Percentiles rank a stretch among this genome's conserved stretches.
Evolutionary conservation across 2,797 vertebrate genomes (phyloP).

Genomic region (Falco naumanni): DNA sequence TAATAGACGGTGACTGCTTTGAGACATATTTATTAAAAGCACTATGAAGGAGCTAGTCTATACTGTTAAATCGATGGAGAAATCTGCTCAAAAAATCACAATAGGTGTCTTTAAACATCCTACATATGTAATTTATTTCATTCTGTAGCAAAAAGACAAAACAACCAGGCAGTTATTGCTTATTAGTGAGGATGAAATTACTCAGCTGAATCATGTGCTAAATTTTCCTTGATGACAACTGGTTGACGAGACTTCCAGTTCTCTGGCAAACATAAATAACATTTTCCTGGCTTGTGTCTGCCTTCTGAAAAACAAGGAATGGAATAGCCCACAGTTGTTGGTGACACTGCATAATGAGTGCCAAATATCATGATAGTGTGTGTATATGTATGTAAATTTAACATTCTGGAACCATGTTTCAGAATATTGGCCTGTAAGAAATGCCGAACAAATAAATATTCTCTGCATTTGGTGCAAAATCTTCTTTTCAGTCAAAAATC

Average conservation of each 20-base stretch:
- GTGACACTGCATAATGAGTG: not conserved
- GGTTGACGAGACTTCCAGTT: not conserved
- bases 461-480: not conserved
- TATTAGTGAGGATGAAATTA: not conserved
- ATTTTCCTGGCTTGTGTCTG: not conserved
- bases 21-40: not conserved
- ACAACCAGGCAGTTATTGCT: not conserved
- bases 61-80: not conserved
- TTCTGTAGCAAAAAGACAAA: not conserved
- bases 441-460: fast-evolving
- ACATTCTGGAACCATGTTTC: not conserved
- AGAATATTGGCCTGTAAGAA: not conserved
- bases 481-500: not conserved
- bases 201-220: not conserved
- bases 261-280: not conserved
- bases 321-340: not conserved
- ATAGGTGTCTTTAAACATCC: not conserved
- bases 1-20: not conserved
- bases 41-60: not conserved
- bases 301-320: not conserved
- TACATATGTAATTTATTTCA: not conserved
- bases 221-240: not conserved
- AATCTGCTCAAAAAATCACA: not conserved
- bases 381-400: not conserved
- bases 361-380: not conserved